A percentile compares a stretch with the other conserved stretches of the same genome.
phyloP scores from a whole-genome alignment of 2,888 invertebrate genomes.

The Cantharis rustica region DNA sequence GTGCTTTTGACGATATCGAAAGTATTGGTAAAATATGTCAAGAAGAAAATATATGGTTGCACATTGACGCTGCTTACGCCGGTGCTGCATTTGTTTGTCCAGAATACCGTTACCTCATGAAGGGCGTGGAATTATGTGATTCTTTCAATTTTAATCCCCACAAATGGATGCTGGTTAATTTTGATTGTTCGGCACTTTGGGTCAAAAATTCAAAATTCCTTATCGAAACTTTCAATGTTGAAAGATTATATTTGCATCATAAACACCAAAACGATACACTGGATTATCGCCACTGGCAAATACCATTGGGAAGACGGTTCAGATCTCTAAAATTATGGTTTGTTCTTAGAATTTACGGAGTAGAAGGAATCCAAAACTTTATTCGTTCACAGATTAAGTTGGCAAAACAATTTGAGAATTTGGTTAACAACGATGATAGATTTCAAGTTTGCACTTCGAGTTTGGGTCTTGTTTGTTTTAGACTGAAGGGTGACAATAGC shows the following conservation, averaged over 20 bases:
- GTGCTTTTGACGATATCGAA: slow-evolving; percentile 88
- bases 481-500: slow-evolving; percentile 85
- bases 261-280: slow-evolving; percentile 88
- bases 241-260: slow-evolving; percentile 95
- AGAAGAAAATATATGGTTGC: slow-evolving; percentile 79
- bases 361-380: slow-evolving; percentile 82
- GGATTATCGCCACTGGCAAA: slow-evolving; percentile 98
- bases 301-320: slow-evolving; percentile 91
- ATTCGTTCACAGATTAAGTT: slow-evolving; percentile 85
- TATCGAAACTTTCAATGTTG: slow-evolving; percentile 95
- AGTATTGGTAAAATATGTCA: slow-evolving; percentile 89
- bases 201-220: slow-evolving; percentile 86
- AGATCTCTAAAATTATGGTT: slow-evolving; percentile 95
- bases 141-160: slow-evolving; percentile 99
- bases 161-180: slow-evolving; percentile 99
- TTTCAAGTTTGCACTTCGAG: slow-evolving; percentile 91
- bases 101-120: slow-evolving; percentile 90
- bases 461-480: slow-evolving; percentile 96
- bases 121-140: slow-evolving; percentile 85
- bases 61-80: slow-evolving; percentile 97
- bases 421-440: slow-evolving; percentile 75
- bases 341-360: slow-evolving; percentile 86
- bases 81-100: slow-evolving; percentile 96
- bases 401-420: slow-evolving; percentile 84
- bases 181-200: slow-evolving; percentile 99